Evolutionary conservation across 2,888 invertebrate genomes (phyloP), one percentile per base, ranked within the genome.

Genomic region (Campopleginae sp.): DNA sequence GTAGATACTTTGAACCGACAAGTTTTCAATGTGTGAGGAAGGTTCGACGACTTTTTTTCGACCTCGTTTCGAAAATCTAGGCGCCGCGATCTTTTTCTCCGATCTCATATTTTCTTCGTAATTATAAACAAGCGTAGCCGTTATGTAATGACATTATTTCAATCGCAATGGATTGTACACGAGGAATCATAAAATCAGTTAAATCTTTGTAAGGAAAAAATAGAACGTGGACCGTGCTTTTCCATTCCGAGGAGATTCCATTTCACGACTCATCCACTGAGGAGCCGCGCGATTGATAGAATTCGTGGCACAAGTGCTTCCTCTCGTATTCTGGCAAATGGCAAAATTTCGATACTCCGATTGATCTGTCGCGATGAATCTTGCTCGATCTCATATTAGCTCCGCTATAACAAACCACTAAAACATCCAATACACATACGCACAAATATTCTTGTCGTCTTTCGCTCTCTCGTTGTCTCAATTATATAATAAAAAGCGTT

Each of bases 401-500:
- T 65, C 19, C 72, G 63, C 54, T 72, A 74, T 66, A 80, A 54
- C 74, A 74, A 58, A 42, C 66, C 51, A 79, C 71, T 66, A 23
- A 51, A 48, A 74, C 48, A 54, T 54, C 38, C 33, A 6, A 51
- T 38, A 44, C 23, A 74, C 48, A 51, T 31, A 44, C 27, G 54
- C 27, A 72, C 51, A 72, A 51, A 63, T 48, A 65, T 63, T 71
- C 33, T 33, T 38, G 81, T 74, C 78, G 74, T 70, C 78, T 78
- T 75, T 77, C 76, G 76, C 70, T 79, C 84, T 86, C 83, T 83
- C 85, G 86, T 85, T 84, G 86, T 87, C 86, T 88, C 92, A 92
- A 93, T 93, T 93, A 92, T 91, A 91, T 93, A 93, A 93, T 93
- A 92, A 93, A 92, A 92, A 92, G 89, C 88, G 81, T 93, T 93